Evolutionary conservation across 2,797 vertebrate species (phyloP).

Genomic region (Clarias laeviceps): DNA sequence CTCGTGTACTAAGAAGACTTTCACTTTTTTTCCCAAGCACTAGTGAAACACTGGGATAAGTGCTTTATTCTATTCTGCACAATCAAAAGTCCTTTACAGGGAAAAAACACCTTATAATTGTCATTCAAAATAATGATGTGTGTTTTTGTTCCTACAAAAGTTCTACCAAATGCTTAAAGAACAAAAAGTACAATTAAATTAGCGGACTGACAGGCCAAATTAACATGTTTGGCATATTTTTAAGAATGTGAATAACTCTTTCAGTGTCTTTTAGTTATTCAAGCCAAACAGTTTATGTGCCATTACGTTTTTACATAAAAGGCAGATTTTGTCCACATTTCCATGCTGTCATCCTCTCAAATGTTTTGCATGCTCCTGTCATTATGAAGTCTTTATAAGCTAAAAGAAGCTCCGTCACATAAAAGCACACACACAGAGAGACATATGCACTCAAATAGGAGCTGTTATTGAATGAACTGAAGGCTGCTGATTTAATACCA

Average conservation of each 20-base stretch:
- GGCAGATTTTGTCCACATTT: background rate
- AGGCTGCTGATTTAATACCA: constrained; percentile 59
- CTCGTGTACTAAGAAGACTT: too few relatives aligned
- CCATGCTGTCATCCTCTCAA: background rate
- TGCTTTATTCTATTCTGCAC: too few relatives aligned
- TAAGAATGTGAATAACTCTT: too few relatives aligned
- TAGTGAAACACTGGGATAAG: too few relatives aligned
- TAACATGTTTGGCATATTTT: background rate
- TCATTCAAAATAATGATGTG: background rate
- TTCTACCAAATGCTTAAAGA: background rate
- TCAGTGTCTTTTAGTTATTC: background rate
- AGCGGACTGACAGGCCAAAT: too few relatives aligned
- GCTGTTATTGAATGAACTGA: constrained; percentile 43
- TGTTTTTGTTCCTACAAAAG: background rate
- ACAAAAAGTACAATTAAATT: background rate
- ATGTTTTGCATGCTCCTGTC: background rate
- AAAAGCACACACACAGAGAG: background rate
- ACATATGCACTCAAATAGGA: constrained; percentile 13
- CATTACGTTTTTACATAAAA: background rate
- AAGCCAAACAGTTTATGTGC: background rate
- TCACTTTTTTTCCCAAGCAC: too few relatives aligned
- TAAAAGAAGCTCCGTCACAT: constrained; percentile 1
- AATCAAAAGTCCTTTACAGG: background rate
- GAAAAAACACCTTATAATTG: background rate
- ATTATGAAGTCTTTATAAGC: background rate